Evolutionary conservation across 2,113 vertebrate species (phyloP).

Genomic region (Sporophila hypoxantha): DNA sequence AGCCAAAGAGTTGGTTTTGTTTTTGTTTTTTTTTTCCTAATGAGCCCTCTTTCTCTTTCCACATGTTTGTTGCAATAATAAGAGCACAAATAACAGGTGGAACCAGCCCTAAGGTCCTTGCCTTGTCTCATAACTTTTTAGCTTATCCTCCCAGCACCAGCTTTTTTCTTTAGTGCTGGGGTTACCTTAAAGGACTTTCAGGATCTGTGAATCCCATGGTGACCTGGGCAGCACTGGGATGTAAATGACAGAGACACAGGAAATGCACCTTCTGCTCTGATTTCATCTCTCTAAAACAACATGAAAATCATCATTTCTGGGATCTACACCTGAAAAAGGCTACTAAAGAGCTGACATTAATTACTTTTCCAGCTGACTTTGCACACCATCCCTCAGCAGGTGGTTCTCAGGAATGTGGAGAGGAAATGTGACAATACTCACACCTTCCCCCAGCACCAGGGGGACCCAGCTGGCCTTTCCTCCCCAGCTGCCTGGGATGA

Average conservation of each 20-base stretch:
- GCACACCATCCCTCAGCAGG: neutral
- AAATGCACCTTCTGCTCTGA: neutral
- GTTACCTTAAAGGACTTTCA: neutral
- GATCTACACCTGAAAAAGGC: neutral
- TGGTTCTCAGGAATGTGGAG: neutral
- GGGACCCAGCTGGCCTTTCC: neutral
- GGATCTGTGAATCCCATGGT: neutral
- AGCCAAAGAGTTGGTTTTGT: neutral
- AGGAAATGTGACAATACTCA: neutral
- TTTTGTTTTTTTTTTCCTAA: neutral
- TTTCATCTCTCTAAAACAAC: neutral
- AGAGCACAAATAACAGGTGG: neutral
- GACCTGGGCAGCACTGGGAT: neutral
- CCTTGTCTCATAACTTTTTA: neutral
- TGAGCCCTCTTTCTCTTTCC: neutral
- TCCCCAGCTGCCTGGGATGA: neutral
- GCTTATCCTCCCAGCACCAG: neutral
- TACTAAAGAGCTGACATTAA: neutral
- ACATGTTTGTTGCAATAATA: neutral
- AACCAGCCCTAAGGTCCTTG: neutral
- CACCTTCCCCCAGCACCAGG: neutral
- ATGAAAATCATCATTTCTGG: neutral
- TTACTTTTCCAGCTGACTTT: neutral
- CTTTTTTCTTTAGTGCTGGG: neutral
- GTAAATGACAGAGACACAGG: neutral